phyloP scores from a whole-genome alignment of 2,113 vertebrate genomes.

The Theropithecus gelada region DNA sequence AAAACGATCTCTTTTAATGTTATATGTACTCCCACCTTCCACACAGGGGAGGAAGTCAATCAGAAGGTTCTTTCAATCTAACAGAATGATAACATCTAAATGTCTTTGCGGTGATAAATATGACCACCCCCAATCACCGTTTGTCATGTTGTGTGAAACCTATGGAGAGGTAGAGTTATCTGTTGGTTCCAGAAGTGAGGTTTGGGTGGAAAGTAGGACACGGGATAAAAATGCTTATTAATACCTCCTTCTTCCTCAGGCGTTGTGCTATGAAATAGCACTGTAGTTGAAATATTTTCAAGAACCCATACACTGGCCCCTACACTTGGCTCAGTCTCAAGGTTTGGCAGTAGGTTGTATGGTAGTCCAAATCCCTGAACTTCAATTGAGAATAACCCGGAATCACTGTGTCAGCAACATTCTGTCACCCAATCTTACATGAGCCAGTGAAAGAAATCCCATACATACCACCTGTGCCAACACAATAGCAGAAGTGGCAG shows the following conservation, averaged over 20 bases:
- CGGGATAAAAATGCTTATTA: background rate
- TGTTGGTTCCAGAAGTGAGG: background rate
- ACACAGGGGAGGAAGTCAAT: background rate
- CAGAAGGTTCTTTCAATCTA: background rate
- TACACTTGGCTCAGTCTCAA: background rate
- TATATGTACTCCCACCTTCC: background rate
- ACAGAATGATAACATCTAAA: background rate
- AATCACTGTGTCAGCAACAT: background rate
- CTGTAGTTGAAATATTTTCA: background rate
- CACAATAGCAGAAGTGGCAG: background rate
- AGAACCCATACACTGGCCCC: background rate
- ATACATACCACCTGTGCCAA: background rate
- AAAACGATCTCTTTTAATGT: background rate
- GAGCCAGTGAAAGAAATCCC: background rate
- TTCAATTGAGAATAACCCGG: background rate
- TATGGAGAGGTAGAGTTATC: accelerated
- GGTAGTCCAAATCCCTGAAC: background rate
- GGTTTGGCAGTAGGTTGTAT: background rate
- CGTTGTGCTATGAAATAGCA: background rate
- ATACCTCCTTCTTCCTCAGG: background rate
- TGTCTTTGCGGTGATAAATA: background rate
- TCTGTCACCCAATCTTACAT: background rate
- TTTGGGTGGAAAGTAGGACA: background rate
- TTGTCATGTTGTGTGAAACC: background rate
- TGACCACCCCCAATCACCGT: too few relatives aligned